A percentile compares a stretch with the other conserved stretches of the same genome.
Conservation (phyloP, 1,140 invertebrate species). For the Bombus terrestris region DNA sequence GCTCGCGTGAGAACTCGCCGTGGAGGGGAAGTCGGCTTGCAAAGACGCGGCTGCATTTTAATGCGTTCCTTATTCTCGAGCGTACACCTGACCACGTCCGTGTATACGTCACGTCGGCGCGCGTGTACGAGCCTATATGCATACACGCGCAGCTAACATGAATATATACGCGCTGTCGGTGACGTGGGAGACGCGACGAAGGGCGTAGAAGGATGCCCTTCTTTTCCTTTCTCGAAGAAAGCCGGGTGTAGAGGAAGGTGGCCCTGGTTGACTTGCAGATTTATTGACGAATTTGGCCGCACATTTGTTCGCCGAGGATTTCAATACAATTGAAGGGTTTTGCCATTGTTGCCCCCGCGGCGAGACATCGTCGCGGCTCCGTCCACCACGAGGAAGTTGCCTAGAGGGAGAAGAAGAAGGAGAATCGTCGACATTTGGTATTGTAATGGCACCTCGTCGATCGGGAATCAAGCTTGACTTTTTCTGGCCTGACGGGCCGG, state of each 20-base stretch:
- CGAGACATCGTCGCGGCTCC: constrained; percentile 48
- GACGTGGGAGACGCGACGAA: constrained; percentile 1
- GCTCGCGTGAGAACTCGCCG: constrained; percentile 56
- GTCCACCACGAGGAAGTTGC: constrained; percentile 13
- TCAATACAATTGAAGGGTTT: constrained; percentile 78
- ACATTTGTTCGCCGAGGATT: constrained; percentile 77
- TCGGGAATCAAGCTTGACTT: constrained; percentile 44
- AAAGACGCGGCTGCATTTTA: constrained; percentile 57
- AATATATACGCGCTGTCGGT: constrained; percentile 26
- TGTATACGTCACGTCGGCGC: constrained; percentile 17
- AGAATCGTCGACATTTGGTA: constrained; percentile 68
- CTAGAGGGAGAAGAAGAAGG: background rate
- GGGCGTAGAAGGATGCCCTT: constrained; percentile 9
- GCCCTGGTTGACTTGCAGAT: constrained; percentile 74
- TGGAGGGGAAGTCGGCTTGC: constrained; percentile 1
- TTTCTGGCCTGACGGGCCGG: background rate
- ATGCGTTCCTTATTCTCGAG: constrained; percentile 55
- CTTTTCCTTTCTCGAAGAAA: background rate
- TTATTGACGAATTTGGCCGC: constrained; percentile 78
- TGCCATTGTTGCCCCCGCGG: constrained; percentile 62
- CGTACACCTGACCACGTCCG: constrained; percentile 16
- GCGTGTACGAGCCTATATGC: constrained; percentile 8
- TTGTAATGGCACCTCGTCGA: constrained; percentile 70
- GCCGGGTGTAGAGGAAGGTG: background rate
- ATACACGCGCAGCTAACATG: background rate